Base-by-base conservation (phyloP, 1,140 invertebrate species). In the Bilobella aurantiaca region DNA sequence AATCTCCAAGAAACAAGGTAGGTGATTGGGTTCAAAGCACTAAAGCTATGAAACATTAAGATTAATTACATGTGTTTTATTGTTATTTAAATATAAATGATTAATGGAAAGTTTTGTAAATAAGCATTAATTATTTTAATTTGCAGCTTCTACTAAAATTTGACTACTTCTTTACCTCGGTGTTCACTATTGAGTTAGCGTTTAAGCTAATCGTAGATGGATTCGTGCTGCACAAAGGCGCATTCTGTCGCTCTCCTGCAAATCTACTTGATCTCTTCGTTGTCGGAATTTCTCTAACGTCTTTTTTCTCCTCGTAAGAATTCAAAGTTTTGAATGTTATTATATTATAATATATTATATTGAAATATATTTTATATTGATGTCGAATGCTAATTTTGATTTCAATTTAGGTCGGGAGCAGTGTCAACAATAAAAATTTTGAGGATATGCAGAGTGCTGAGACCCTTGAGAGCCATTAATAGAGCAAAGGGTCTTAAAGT, bases 401-500 rank as follows among this genome's bases (percentile, higher is more conserved):
- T 63, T 29, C 8, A 1, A 21, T 69, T 63, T 79, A 96, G 92
- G 77, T 89, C 88, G 78, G 90, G 91, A 76, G 93, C 93, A 74
- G 94, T 99, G 80, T 97, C 93, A 58, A 92, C 97, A 68, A 93
- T 99, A 74, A 99, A 99, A 84, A 98, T 99, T 82, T 87, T 99
- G 75, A 85, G 97, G 81, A 96, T 99, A 64, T 84, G 97, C 69
- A 86, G 96, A 76, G 97, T 99, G 60, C 82, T 99, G 73, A 86
- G 97, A 78, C 97, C 97, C 69, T 83, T 99, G 37, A 86, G 97
- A 79, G 97, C 97, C 65, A 99, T 99, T 78, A 99, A 99, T 81
- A 85, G 97, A 79, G 97, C 97, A 74, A 99, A 99, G 84, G 96
- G 97, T 78, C 83, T 99, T 70, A 99, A 99, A 90, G 94, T 97